A percentile compares a stretch with the other conserved stretches of the same genome.
These are phyloP conservation scores for Helicoverpa zea DNA, from an alignment of 1,140 invertebrate genomes.

Conservation along the genomic window DNA sequence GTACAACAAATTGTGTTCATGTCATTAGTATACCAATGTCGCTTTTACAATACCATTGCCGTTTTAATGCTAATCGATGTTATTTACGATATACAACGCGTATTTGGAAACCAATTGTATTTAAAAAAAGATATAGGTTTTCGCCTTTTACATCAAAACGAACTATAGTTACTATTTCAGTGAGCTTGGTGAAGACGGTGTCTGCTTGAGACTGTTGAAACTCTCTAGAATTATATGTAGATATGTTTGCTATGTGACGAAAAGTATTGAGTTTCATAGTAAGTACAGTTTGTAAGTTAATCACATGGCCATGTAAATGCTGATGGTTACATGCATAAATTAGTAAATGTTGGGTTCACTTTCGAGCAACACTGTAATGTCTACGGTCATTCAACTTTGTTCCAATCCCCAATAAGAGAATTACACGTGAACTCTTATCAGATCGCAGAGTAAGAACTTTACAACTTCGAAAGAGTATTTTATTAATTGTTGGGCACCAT, in stretches of 20 bases:
- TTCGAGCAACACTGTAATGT: background rate
- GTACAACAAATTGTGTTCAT: constrained; percentile 59
- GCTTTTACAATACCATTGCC: constrained; percentile 29
- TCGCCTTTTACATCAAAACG: too few species aligned
- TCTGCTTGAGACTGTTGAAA: too few species aligned
- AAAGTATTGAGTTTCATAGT: too few species aligned
- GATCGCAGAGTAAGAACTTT: constrained; percentile 12
- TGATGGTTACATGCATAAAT: background rate
- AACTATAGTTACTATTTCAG: too few species aligned
- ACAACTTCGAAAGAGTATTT: background rate
- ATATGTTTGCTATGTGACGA: too few species aligned
- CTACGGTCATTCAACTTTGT: constrained; percentile 1
- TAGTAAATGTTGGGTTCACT: background rate
- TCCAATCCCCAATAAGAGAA: background rate
- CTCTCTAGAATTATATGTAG: too few species aligned
- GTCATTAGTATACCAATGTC: constrained; percentile 49
- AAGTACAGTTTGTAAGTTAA: background rate
- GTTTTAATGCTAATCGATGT: constrained; percentile 25
- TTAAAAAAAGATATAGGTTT: too few species aligned
- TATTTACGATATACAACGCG: constrained; percentile 12
- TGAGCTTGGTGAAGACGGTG: too few species aligned
- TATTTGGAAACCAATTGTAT: background rate
- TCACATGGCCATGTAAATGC: background rate
- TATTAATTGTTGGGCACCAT: background rate
- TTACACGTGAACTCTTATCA: background rate